Evolutionary conservation across 2,113 vertebrate species (phyloP).

Genomic region (Apteryx mantelli): DNA sequence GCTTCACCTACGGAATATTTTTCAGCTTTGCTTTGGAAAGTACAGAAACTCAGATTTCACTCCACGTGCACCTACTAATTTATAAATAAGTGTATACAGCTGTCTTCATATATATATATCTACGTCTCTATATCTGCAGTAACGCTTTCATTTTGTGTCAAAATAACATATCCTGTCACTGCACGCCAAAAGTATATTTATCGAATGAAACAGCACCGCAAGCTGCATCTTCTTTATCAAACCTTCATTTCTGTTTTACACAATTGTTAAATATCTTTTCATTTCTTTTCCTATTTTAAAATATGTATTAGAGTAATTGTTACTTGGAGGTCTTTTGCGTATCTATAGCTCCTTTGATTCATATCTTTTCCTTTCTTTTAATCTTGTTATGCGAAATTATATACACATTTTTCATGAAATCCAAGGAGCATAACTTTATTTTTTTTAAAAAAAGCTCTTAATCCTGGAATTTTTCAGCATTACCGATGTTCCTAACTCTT

Average conservation of each 20-base stretch:
- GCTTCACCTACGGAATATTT: conserved; percentile 42
- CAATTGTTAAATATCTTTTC: conserved; percentile 48
- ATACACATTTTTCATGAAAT: conserved; percentile 24
- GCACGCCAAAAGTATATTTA: conserved; percentile 51
- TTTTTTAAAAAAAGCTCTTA: neutral
- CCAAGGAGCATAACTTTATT: conserved; percentile 23
- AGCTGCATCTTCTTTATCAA: conserved; percentile 57
- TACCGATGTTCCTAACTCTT: neutral
- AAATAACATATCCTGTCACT: conserved; percentile 70
- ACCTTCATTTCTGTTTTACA: conserved; percentile 41
- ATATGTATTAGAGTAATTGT: conserved; percentile 46
- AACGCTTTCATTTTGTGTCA: conserved; percentile 60
- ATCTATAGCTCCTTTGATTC: conserved; percentile 38
- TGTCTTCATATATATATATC: conserved; percentile 24
- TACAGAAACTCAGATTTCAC: conserved; percentile 13
- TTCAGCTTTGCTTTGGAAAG: neutral
- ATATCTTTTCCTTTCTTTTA: conserved; percentile 57
- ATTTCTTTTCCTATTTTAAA: conserved; percentile 43
- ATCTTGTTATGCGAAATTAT: conserved; percentile 43
- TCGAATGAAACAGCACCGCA: conserved; percentile 42
- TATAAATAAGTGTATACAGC: conserved; percentile 54
- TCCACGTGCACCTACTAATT: conserved; percentile 58
- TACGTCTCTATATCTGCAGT: conserved; percentile 29
- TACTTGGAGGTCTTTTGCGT: conserved; percentile 46
- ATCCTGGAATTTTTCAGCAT: neutral